Base-by-base conservation (phyloP, 2,113 vertebrate species). In the Bufo bufo region DNA sequence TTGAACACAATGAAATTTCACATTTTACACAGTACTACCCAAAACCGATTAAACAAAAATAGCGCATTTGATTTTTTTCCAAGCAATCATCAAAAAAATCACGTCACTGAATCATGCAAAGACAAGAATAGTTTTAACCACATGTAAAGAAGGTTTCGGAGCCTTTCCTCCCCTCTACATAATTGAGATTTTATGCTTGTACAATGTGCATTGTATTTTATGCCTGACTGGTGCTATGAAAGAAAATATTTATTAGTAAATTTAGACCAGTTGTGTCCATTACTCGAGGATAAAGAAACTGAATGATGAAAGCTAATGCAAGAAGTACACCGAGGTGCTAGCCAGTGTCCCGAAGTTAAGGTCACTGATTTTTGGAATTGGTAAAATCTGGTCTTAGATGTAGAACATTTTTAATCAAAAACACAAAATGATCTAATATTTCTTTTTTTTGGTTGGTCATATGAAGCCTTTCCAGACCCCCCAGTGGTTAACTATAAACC, bases 181-280 rank as follows among this genome's bases (percentile, higher is more conserved):
- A 59, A 80, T 80, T 59, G 58, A 1, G 79, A 61, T 81, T 61
- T 81, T 81, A 14, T 61, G 79, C 79, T 81, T 43, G 61, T 66
- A 52, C 63, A 83, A 83, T 83, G 81, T 83, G 81, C 45, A 17
- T 52, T 83, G 79, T 83, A 49, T 83, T 83, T 83, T 69, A n/a
- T 83, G 58, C 81, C 81, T 66, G 81, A 61, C 80, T 47, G 43
- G 9, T 23, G 59, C 80, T 49, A 47, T 47, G 16, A 83, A 83
- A 83, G 81, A 83, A 69, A 83, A 69, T 69, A 69, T 83, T 83
- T 66, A 83, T 66, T 66, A 83, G 63, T 83, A 83, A 83, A 83
- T 83, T 66, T 66, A 83, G 14, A 83, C 81, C 81, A 83, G 81
- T 83, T 69, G 81, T 83, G 45, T 83, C 45, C 45, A 50, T 63